Base-by-base conservation (phyloP, 2,888 invertebrate genomes). In the Dicyrtomina minuta region DNA sequence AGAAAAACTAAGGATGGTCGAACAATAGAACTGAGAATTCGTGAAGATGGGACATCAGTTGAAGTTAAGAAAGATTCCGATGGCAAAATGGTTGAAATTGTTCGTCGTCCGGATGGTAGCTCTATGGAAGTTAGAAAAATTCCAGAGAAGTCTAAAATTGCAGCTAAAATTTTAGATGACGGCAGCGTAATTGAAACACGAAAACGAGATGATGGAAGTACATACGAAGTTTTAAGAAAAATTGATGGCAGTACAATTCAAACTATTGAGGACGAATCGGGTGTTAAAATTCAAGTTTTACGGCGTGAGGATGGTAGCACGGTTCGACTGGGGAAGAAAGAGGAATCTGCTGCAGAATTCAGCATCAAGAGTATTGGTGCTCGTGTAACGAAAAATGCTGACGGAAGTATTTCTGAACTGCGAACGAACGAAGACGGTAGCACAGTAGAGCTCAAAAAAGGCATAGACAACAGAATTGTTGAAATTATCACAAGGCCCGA, bases 231-330 rank as follows among this genome's bases (percentile, higher is more conserved):
- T 5, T 13, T 22, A 5, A 33, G 26, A 15, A 8, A 26, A 20
- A 24, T 55, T 5, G 66, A 66, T 41, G 66, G 66, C 13, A 53
- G 41, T 13, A 22, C 24, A 1, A 41, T 66, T 24, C 41, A 66
- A 33, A 66, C 17, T 2, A 22, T 66, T n/a, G 17, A 17, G 15
- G 33, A 33, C 33, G 66, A 66, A 26, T 10, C 15, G 17, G 58
- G 58, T 4, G 33, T 17, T 10, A 3, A 39, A 15, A 39, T 39
- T 6, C 39, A 58, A 39, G 20, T 58, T 1, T 6, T 58, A 20
- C 27, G 22, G 4, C 15, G 58, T 12, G 17, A 22, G 6, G 58
- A 58, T 17, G 58, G 58, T 39, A 58, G 58, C 20, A 39, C 39
- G 3, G 58, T 39, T 5, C 33, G 33, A 5, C 8, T 33, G 33